Conservation (phyloP, 2,797 vertebrate species). For the Sebastes glaucus region DNA sequence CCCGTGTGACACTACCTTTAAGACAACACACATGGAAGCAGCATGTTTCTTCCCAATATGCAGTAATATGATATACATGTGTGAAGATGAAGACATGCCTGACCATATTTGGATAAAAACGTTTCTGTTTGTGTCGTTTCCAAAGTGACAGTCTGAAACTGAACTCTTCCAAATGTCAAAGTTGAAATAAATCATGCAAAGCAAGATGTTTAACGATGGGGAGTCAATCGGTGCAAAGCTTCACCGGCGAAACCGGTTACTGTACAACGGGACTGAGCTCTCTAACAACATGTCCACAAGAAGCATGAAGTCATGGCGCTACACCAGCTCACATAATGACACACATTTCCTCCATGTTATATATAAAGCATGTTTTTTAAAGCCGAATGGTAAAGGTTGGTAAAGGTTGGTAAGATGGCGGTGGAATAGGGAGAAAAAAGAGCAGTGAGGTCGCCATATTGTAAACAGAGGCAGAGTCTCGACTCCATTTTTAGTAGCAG, state of each 20-base stretch:
- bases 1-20: neutral
- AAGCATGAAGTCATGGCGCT: neutral
- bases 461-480: conserved; percentile 85
- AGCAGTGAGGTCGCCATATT: conserved; percentile 92
- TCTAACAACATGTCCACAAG: neutral
- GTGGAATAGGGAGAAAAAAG: conserved; percentile 81
- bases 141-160: neutral
- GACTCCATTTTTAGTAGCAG: conserved; percentile 78
- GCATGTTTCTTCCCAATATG: no score
- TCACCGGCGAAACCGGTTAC: neutral
- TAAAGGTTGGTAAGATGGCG: conserved; percentile 87
- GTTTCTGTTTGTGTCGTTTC: neutral
- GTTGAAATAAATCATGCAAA: neutral
- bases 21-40: neutral
- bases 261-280: neutral
- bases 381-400: conserved; percentile 16
- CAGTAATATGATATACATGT: no score
- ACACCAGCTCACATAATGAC: neutral
- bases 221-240: neutral
- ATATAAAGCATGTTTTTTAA: neutral
- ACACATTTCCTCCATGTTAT: neutral
- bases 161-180: conserved; percentile 5
- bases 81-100: neutral
- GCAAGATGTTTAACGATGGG: neutral
- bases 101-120: conserved; percentile 25